Conservation (phyloP, 2,888 invertebrate genomes). For the Agelastica alni region DNA sequence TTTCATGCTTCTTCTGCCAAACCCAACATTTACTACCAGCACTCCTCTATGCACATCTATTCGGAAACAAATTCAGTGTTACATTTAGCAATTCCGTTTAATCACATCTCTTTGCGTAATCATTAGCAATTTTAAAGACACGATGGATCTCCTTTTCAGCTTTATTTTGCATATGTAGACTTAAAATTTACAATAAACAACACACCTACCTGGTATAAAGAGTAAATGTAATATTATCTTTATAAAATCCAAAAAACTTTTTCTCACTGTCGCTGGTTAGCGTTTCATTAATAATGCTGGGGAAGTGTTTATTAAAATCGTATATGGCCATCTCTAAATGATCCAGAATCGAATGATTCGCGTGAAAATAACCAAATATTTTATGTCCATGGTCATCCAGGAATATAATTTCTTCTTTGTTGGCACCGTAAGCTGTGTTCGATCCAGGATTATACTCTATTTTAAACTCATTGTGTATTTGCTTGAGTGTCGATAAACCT, state of each 20-base stretch:
- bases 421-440: neutral
- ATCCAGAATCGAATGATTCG: neutral
- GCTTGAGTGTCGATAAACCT: too few relatives aligned
- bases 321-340: neutral
- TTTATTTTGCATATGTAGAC: too few relatives aligned
- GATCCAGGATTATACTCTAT: neutral
- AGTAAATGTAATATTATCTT: constrained; percentile 52
- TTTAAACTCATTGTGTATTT: too few relatives aligned
- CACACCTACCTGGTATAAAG: constrained; percentile 54
- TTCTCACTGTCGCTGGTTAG: neutral
- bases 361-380: neutral
- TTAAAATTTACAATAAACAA: neutral
- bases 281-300: neutral
- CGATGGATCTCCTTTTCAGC: too few relatives aligned
- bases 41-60: too few relatives aligned
- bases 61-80: too few relatives aligned
- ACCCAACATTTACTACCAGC: too few relatives aligned
- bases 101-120: too few relatives aligned
- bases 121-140: too few relatives aligned
- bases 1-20: too few relatives aligned
- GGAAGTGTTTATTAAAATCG: neutral
- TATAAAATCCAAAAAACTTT: neutral
- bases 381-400: neutral
- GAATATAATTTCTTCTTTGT: neutral
- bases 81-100: too few relatives aligned